Conservation (phyloP, 1,140 invertebrate species). For the Melitaea cinxia region DNA sequence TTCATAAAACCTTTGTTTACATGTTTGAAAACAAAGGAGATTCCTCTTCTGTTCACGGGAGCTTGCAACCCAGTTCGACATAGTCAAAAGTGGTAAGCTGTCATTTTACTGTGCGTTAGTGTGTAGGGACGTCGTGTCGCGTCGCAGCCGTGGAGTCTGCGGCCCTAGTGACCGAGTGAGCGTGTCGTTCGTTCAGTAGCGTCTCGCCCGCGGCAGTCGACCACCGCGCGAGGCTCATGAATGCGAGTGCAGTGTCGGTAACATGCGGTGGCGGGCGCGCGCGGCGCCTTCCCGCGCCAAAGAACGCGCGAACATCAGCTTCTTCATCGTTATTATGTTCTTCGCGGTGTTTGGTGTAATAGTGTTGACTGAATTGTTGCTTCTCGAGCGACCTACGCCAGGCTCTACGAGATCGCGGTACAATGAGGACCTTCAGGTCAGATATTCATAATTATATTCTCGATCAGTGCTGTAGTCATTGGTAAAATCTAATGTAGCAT, state of each 20-base stretch:
- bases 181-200: conserved; percentile 38
- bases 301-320: conserved; percentile 92
- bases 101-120: conserved; percentile 55
- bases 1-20: conserved; percentile 7
- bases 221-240: conserved; percentile 52
- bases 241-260: conserved; percentile 52
- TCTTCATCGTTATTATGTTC: conserved; percentile 94
- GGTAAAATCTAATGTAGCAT: not conserved
- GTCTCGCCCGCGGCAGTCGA: conserved; percentile 46
- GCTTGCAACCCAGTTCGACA: conserved; percentile 24
- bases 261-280: conserved; percentile 70
- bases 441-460: not conserved
- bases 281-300: conserved; percentile 80
- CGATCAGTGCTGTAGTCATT: not conserved
- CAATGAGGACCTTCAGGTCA: conserved; percentile 83
- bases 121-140: conserved; percentile 50
- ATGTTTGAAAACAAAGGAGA: conserved; percentile 16
- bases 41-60: not conserved
- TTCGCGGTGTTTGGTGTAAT: conserved; percentile 94
- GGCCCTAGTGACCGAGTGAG: conserved; percentile 51
- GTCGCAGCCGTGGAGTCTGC: conserved; percentile 28
- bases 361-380: conserved; percentile 90
- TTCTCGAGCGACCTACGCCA: conserved; percentile 84
- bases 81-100: conserved; percentile 42
- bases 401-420: conserved; percentile 66